Base-by-base conservation (phyloP, 2,888 invertebrate species). In the Mystacides longicornis region DNA sequence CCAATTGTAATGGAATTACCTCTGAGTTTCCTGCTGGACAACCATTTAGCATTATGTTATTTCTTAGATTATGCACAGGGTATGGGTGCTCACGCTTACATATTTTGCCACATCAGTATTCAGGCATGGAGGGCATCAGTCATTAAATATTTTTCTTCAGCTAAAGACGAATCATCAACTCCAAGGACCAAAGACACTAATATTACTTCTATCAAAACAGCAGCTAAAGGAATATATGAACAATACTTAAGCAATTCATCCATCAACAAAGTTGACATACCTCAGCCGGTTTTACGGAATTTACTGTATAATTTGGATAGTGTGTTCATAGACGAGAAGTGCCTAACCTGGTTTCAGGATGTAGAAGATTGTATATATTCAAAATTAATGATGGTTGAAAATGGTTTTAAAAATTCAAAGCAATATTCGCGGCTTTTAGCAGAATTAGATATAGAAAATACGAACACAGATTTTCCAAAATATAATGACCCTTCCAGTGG, bases 261-360 rank as follows among this genome's bases (percentile, higher is more conserved):
- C 3, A 77, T 81, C 43, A 78, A 82, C 11, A 78, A 79, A 63
- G 72, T 88, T 4, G 76, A 79, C 59, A 66, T 89, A 9, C 86
- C 86, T 60, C 81, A 83, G 52, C 67, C 69, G 7, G 67, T 85
- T 4, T 74, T 83, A 2, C 81, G 82, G 63, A 75, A 76, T 61
- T 72, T 89, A 49, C 68, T 82, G 31, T 73, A 77, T 23, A 78
- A 80, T 64, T 81, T 88, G 56, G 77, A 81, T 62, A 71, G 69
- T 58, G 60, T 71, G 23, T 81, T 78, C 52, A 81, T 78, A 52
- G 86, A 86, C 65, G 64, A 69, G 22, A 81, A 85, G 3, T 77
- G 76, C 22, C 85, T 89, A 56, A 75, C 79, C 2, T 90, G 93
- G 81, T 95, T 95, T 69, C 93, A 94, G 67, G 87, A 89, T 59